Evolutionary conservation across 2,113 vertebrate genomes (phyloP).

Genomic region (Uria lomvia): DNA sequence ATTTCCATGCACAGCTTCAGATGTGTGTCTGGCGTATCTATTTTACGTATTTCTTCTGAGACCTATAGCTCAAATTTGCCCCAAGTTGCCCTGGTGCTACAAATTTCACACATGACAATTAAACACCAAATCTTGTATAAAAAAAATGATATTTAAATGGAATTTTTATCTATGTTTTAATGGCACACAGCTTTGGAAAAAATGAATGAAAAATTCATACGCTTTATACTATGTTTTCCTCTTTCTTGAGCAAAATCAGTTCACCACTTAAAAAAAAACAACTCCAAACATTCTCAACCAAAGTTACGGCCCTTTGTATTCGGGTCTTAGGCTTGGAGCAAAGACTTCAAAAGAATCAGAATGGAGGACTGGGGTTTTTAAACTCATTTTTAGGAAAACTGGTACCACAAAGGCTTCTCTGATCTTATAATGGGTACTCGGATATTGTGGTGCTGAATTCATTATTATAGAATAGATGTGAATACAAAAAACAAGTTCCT

Average conservation of each 20-base stretch:
- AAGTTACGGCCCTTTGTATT: conserved; percentile 43
- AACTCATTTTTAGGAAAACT: conserved; percentile 52
- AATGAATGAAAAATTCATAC: neutral
- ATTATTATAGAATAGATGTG: conserved; percentile 56
- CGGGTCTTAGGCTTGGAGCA: conserved; percentile 34
- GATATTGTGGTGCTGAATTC: conserved; percentile 28
- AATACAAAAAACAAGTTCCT: conserved; percentile 66
- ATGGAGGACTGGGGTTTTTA: neutral
- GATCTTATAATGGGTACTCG: conserved; percentile 44
- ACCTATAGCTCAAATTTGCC: neutral
- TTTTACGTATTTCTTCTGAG: neutral
- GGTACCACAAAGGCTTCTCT: conserved; percentile 61
- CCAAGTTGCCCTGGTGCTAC: neutral
- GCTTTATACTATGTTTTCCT: neutral
- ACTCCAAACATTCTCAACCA: neutral
- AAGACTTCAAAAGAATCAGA: conserved; percentile 66
- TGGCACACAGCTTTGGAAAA: neutral
- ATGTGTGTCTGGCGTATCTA: accelerated
- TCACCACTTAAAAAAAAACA: neutral
- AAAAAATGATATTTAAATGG: neutral
- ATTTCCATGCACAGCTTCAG: neutral
- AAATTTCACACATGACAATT: neutral
- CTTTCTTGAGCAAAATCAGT: neutral
- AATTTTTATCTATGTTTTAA: neutral
- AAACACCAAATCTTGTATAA: neutral